A percentile compares a stretch with the other conserved stretches of the same genome.
Conservation (phyloP, 2,113 vertebrate species). For the Aegotheles bennettii region DNA sequence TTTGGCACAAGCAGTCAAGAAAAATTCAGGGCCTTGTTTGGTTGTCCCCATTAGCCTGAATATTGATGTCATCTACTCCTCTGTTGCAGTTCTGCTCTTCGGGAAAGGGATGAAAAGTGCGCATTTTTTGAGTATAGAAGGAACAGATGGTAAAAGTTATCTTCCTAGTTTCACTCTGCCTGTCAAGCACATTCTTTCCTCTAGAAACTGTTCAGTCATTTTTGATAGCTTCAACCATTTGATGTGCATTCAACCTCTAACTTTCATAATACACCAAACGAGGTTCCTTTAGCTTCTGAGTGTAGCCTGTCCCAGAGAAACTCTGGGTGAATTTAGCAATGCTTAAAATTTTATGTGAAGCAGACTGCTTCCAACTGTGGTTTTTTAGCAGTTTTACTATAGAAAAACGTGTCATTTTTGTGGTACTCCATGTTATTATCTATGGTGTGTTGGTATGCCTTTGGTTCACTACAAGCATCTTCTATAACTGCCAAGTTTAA, state of each 20-base stretch:
- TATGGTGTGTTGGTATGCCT: neutral
- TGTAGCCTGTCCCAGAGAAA: neutral
- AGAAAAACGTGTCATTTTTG: neutral
- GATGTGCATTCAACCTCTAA: neutral
- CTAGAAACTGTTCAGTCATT: neutral
- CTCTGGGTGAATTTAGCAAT: neutral
- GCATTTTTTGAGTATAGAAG: neutral
- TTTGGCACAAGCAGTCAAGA: neutral
- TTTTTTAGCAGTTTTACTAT: neutral
- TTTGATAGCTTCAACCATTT: neutral
- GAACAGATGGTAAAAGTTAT: neutral
- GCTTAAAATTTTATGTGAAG: neutral
- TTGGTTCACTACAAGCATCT: neutral
- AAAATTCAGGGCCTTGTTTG: neutral
- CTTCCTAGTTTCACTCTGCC: neutral
- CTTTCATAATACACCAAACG: neutral
- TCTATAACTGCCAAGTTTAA: neutral
- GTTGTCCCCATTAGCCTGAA: neutral
- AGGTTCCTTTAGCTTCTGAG: neutral
- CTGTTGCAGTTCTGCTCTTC: neutral
- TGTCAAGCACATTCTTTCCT: neutral
- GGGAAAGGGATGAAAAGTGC: neutral
- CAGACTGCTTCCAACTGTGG: neutral
- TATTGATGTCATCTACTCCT: neutral
- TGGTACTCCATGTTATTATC: neutral